Percentiles rank a stretch among this genome's conserved stretches.
phyloP scores from a whole-genome alignment of 2,797 vertebrate genomes.

The Salarias fasciatus region DNA sequence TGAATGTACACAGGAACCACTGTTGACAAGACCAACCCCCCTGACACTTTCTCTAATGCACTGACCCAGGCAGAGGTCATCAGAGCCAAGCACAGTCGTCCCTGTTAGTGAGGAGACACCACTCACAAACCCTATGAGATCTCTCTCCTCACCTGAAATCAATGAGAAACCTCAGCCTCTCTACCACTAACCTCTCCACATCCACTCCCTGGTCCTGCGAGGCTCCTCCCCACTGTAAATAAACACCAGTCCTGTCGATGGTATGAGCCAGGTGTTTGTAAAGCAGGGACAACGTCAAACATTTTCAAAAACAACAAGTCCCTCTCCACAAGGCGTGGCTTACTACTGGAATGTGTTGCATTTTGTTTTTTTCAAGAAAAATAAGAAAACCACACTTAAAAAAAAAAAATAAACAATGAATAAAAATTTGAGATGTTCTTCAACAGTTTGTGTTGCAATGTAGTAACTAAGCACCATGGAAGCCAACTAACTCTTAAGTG shows the following conservation, averaged over 20 bases:
- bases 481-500: conserved; percentile 86
- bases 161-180: conserved; percentile 51
- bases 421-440: conserved; percentile 78
- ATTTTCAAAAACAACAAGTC: conserved; percentile 77
- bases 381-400: conserved; percentile 53
- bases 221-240: conserved; percentile 77
- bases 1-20: conserved; percentile 82
- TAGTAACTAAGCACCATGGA: conserved; percentile 85
- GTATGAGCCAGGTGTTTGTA: conserved; percentile 82
- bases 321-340: conserved; percentile 78
- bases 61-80: conserved; percentile 73
- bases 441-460: conserved; percentile 83
- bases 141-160: conserved; percentile 40
- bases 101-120: conserved; percentile 59
- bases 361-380: conserved; percentile 84
- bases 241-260: conserved; percentile 76
- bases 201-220: conserved; percentile 49
- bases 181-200: conserved; percentile 36
- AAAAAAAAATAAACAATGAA: conserved; percentile 53
- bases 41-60: conserved; percentile 64
- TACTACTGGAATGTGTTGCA: conserved; percentile 88
- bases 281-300: conserved; percentile 71
- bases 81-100: conserved; percentile 63
- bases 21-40: conserved; percentile 49
- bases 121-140: conserved; percentile 46